Conservation (phyloP, 2,113 vertebrate genomes). For the Proterorhinus semilunaris region DNA sequence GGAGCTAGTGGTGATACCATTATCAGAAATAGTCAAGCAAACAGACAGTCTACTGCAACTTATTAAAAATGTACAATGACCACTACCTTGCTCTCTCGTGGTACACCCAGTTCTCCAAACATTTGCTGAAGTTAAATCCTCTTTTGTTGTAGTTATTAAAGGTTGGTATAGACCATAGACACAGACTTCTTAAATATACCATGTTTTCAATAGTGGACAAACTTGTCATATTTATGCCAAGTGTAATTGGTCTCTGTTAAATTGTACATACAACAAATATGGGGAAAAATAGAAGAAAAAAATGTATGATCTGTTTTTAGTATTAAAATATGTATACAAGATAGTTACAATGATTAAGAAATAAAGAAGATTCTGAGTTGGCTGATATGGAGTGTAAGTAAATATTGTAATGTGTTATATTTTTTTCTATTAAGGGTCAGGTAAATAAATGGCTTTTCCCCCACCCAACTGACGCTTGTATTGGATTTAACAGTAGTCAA, state of each 20-base stretch:
- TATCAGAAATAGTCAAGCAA: conserved; percentile 61
- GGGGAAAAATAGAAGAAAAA: background rate
- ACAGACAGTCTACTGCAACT: conserved; percentile 43
- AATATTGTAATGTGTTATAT: background rate
- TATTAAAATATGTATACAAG: background rate
- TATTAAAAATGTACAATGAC: conserved; percentile 33
- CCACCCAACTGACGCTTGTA: background rate
- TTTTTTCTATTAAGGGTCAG: background rate
- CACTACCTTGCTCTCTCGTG: background rate
- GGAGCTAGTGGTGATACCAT: conserved; percentile 10
- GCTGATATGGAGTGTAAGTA: background rate
- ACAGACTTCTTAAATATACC: background rate
- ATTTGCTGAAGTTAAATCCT: background rate
- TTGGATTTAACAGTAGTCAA: background rate
- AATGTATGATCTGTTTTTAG: background rate
- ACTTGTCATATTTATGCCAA: background rate
- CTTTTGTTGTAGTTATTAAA: background rate
- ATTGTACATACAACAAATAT: no score
- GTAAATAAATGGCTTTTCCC: background rate
- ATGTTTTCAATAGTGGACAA: conserved; percentile 18
- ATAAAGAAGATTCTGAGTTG: background rate
- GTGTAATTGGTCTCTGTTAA: background rate
- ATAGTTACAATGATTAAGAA: background rate
- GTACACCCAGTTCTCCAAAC: background rate
- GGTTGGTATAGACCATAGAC: background rate